These are phyloP conservation scores for Cardinalis cardinalis DNA, from an alignment of 2,113 vertebrate genomes.

Conservation along the genomic window DNA sequence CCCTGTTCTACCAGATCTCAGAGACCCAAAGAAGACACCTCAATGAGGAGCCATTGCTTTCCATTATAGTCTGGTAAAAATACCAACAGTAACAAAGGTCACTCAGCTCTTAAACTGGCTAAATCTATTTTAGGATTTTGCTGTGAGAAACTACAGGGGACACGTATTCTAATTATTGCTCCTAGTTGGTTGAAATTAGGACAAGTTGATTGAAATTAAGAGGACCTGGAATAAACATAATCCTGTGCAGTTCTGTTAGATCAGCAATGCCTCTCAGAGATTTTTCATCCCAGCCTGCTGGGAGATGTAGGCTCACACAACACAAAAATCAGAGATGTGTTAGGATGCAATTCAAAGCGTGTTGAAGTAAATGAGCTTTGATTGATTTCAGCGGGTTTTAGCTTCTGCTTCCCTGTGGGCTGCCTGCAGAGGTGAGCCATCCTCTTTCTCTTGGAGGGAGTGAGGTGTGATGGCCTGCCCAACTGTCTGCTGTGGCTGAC, in stretches of 20 bases:
- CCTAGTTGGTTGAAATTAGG: neutral
- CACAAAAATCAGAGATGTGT: accelerated
- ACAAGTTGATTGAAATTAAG: neutral
- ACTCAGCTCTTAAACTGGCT: neutral
- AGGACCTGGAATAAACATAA: neutral
- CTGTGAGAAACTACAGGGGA: neutral
- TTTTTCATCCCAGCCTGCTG: neutral
- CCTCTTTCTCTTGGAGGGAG: neutral
- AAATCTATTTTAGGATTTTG: neutral
- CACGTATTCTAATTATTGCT: neutral
- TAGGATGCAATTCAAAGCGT: neutral
- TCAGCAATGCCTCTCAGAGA: accelerated
- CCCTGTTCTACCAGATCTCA: neutral
- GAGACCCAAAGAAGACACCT: neutral
- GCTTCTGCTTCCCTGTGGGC: neutral
- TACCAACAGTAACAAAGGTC: neutral
- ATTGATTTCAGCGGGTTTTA: neutral
- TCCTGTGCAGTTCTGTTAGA: neutral
- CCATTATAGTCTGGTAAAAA: neutral
- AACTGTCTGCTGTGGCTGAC: neutral
- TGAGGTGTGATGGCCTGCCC: neutral
- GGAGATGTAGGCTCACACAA: neutral
- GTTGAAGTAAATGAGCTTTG: neutral
- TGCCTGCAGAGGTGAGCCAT: neutral
- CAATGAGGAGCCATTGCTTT: neutral